Evolutionary conservation across 2,797 vertebrate species (phyloP).

Genomic region (Siniperca undulata): DNA sequence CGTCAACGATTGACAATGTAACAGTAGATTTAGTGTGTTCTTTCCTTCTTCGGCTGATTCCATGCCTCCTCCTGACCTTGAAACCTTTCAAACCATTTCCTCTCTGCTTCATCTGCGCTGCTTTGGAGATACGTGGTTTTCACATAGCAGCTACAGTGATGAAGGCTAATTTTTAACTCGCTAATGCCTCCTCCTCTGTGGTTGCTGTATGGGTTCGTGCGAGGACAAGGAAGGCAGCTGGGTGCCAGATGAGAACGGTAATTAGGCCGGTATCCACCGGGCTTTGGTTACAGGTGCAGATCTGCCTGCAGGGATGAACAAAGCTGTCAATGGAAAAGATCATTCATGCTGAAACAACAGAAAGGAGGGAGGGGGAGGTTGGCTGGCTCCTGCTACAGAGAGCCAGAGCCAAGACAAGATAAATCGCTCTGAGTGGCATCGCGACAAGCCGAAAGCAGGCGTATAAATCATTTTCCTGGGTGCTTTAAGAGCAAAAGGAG

Average conservation of each 20-base stretch:
- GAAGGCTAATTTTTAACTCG: slow-evolving; percentile 62
- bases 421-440: slow-evolving; percentile 77
- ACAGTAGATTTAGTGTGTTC: slow-evolving; percentile 24
- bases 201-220: slow-evolving; percentile 69
- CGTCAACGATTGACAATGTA: slow-evolving; percentile 26
- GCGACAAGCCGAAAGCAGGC: slow-evolving; percentile 66
- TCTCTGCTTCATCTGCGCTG: slow-evolving; percentile 1
- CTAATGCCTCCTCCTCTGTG: slow-evolving; percentile 61
- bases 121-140: slow-evolving; percentile 10
- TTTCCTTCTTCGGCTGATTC: slow-evolving; percentile 1
- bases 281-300: slow-evolving; percentile 82
- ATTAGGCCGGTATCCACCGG: slow-evolving; percentile 80
- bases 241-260: slow-evolving; percentile 79
- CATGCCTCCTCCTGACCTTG: slow-evolving; percentile 44
- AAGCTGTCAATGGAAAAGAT: slow-evolving; percentile 81
- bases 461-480: slow-evolving; percentile 74
- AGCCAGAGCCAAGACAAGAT: slow-evolving; percentile 70
- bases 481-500: slow-evolving; percentile 55
- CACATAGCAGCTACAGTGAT: slow-evolving; percentile 16
- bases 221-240: slow-evolving; percentile 75
- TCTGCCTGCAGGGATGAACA: slow-evolving; percentile 74
- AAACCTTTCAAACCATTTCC: slow-evolving; percentile 24
- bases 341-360: slow-evolving; percentile 79
- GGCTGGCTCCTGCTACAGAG: slow-evolving; percentile 52
- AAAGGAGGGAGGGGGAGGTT: slow-evolving; percentile 50